These are phyloP conservation scores for Stichodactyla helianthus DNA, from an alignment of 64 coral and sea anemone genomes.

Conservation along the genomic window DNA sequence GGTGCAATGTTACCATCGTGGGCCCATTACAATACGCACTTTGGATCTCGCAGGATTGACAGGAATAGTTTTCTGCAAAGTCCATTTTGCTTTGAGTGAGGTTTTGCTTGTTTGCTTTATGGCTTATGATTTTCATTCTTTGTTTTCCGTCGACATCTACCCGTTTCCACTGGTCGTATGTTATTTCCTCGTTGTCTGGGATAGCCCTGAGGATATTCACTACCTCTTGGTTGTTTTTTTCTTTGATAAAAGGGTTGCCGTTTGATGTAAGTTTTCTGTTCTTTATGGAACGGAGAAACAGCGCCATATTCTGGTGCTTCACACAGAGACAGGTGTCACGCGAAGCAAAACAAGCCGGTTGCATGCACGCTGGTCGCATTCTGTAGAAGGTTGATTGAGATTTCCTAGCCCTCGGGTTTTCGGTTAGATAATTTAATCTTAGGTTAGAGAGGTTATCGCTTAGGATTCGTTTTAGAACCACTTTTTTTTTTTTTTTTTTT, in stretches of 20 bases:
- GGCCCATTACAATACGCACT: neutral
- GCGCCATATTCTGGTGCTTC: slow-evolving; percentile 34
- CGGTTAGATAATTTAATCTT: slow-evolving; percentile 15
- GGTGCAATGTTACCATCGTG: neutral
- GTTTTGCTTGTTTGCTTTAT: neutral
- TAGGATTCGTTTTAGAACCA: slow-evolving; percentile 37
- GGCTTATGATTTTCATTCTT: slow-evolving; percentile 26
- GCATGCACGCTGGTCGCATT: slow-evolving; percentile 18
- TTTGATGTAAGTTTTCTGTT: neutral
- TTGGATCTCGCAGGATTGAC: neutral
- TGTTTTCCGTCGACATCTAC: slow-evolving; percentile 31
- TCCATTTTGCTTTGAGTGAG: too few relatives aligned
- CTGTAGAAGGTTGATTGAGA: slow-evolving; percentile 28
- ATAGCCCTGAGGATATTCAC: neutral
- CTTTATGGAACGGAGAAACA: slow-evolving; percentile 19
- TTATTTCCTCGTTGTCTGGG: neutral
- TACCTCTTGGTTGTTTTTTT: slow-evolving; percentile 20
- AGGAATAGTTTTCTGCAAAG: slow-evolving; percentile 6
- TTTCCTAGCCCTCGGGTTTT: slow-evolving; percentile 26
- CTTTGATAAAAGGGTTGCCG: slow-evolving; percentile 38
- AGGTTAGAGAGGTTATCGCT: slow-evolving; percentile 31
- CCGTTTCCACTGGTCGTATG: slow-evolving; percentile 46
- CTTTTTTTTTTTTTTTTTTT: neutral
- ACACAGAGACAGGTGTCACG: slow-evolving; percentile 5
- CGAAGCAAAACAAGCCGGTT: neutral